Base-by-base conservation (phyloP, 2,888 invertebrate genomes). In the Celastrina argiolus region DNA sequence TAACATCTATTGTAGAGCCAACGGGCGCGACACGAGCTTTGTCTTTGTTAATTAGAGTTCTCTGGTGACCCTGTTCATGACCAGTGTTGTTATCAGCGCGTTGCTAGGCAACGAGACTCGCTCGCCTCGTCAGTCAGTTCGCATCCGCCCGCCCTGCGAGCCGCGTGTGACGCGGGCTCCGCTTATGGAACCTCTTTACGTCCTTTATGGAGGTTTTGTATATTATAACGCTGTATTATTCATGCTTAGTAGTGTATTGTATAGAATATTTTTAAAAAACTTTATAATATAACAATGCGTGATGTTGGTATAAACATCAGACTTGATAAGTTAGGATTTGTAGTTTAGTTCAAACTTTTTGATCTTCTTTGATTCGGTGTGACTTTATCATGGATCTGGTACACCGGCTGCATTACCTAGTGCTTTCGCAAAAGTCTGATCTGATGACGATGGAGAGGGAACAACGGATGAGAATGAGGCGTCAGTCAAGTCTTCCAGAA, bases 371-470 rank as follows among this genome's bases (percentile, higher is more conserved):
- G 14, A 56, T 61, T 36, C 39, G 42, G n/a, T 18, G 41, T 34
- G 5, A 18, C 18, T 51, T 59, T 61, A 74, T 66, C 66, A 92
- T 92, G 92, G 92, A 92, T 82, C 79, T 92, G 72, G 89, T 92
- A 69, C 91, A 92, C 75, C 83, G 89, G 45, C 75, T 92, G 71
- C 92, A 92, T 74, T 92, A 92, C 74, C 79, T 92, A 70, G 91
- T 92, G 74, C 75, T 92, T 45, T 86, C 91, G 1, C 92, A 92
- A 77, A 92, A 91, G 74, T 90, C 90, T 26, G 92, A 92, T 75
- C 77, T 92, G 69, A 85, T 91, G 89, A 91, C 89, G 1, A 88
- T 91, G 87, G 92, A 91, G 63, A 78, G 91, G 66, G 91, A 91
- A 73, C 89, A 91, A 74, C 81, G 89, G 70, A 77, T 87, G 82